These are phyloP conservation scores for Egretta garzetta DNA, from an alignment of 2,113 vertebrate genomes.

Conservation along the genomic window DNA sequence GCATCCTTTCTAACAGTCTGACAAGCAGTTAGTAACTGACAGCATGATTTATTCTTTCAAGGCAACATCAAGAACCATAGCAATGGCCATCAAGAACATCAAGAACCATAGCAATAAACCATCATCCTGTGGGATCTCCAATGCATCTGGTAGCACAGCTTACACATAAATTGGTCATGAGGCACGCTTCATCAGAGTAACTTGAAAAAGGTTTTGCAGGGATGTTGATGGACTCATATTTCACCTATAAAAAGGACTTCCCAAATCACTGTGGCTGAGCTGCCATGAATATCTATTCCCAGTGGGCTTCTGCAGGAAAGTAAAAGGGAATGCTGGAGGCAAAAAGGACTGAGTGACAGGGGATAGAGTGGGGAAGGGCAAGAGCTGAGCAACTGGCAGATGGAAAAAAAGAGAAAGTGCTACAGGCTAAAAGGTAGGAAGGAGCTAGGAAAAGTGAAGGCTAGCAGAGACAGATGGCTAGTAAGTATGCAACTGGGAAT, in stretches of 20 bases:
- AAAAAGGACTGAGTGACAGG: background rate
- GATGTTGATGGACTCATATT: background rate
- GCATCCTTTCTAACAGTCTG: background rate
- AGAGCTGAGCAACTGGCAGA: background rate
- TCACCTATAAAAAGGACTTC: background rate
- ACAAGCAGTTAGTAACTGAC: background rate
- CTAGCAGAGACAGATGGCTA: background rate
- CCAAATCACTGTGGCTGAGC: background rate
- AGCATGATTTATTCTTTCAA: background rate
- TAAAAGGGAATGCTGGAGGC: background rate
- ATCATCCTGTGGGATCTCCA: background rate
- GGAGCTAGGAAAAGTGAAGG: background rate
- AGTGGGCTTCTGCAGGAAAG: background rate
- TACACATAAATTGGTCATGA: background rate
- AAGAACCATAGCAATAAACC: background rate
- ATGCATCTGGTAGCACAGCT: background rate
- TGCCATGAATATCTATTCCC: background rate
- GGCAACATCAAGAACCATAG: background rate
- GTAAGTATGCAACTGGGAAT: background rate
- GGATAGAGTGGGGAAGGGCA: background rate
- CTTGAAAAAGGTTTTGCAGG: background rate
- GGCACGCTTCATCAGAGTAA: background rate
- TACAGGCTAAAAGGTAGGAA: background rate
- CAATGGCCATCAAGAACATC: background rate
- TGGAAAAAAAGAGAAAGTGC: background rate